Conservation (phyloP, 2,888 invertebrate genomes). For the Andrena haemorrhoa region DNA sequence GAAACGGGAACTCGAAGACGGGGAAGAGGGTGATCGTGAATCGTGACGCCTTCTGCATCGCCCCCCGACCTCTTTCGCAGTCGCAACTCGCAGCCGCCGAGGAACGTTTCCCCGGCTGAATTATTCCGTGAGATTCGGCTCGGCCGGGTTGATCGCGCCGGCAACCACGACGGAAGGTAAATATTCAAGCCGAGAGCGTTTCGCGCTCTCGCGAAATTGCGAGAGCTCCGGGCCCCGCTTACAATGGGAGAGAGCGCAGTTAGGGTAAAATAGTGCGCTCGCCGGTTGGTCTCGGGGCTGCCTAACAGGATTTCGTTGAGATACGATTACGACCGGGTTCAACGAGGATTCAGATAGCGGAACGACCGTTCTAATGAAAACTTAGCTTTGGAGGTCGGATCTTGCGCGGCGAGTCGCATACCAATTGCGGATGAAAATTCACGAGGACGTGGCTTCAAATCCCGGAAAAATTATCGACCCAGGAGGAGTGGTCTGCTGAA, state of each 20-base stretch:
- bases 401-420: slow-evolving; percentile 47
- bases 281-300: slow-evolving; percentile 23
- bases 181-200: slow-evolving; percentile 31
- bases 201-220: slow-evolving; percentile 45
- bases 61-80: slow-evolving; percentile 5
- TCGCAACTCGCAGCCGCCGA: slow-evolving; percentile 22
- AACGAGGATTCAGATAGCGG: slow-evolving; percentile 51
- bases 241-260: slow-evolving; percentile 21
- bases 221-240: slow-evolving; percentile 44
- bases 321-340: slow-evolving; percentile 45
- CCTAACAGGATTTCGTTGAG: slow-evolving; percentile 61
- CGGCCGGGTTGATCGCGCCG: background rate
- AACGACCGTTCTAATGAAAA: slow-evolving; percentile 60
- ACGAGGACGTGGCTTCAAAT: slow-evolving; percentile 30
- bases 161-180: background rate
- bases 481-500: background rate
- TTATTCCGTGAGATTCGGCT: slow-evolving; percentile 49
- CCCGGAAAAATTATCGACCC: slow-evolving; percentile 47
- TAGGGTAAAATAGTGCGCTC: slow-evolving; percentile 45
- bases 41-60: background rate
- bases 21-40: too few species aligned
- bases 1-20: slow-evolving; percentile 5
- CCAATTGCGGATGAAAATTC: slow-evolving; percentile 45
- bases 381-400: slow-evolving; percentile 57
- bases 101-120: slow-evolving; percentile 18